Evolutionary conservation across 2,797 vertebrate species (phyloP), one percentile per base, ranked within the genome.

Genomic region (Semotilus atromaculatus): DNA sequence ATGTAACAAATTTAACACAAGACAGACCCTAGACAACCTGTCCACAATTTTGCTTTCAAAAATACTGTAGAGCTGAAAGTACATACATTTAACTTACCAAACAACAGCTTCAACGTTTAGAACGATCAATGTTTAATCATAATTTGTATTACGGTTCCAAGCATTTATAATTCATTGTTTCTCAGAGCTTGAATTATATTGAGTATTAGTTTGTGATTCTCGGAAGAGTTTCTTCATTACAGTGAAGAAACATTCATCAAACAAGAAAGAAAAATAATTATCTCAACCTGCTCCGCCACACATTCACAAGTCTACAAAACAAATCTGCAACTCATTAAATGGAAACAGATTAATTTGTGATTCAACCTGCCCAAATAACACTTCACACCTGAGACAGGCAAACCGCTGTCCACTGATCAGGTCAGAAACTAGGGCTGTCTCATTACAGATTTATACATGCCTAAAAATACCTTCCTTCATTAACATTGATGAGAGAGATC

Each of bases 161-260:
- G 21, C 81, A 58, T 84, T 84, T 38, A 82, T 86, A 80, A 87
- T 87, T 89, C 55, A 82, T 81, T 55, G 60, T 64, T 79, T 77
- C 58, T 68, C 77, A 74, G 62, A 75, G 51, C 64, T 79, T 53
- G 11, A 86, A 86, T 82, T 62, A 74, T 48, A 62, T 26, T 2
- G 19, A 60, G 55, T 19, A 34, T 64, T 55, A 55, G 53, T 45
- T 68, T 58, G 70, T 60, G 75, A 75, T 76, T 81, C 53, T 78
- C 23, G 19, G 31, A 51, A 72, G 64, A 73, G 74, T 36, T 71
- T 81, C 40, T 77, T 81, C 19, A 73, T 85, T 86, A 82, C 34
- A 75, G 58, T 67, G 55, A 34, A 26, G 60, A 67, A 67, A 83
- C 38, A 85, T 79, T 85, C 53, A 86, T 83, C 75, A 79, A 67